Base-by-base conservation (phyloP, 2,888 invertebrate genomes). In the Polietes domitor region DNA sequence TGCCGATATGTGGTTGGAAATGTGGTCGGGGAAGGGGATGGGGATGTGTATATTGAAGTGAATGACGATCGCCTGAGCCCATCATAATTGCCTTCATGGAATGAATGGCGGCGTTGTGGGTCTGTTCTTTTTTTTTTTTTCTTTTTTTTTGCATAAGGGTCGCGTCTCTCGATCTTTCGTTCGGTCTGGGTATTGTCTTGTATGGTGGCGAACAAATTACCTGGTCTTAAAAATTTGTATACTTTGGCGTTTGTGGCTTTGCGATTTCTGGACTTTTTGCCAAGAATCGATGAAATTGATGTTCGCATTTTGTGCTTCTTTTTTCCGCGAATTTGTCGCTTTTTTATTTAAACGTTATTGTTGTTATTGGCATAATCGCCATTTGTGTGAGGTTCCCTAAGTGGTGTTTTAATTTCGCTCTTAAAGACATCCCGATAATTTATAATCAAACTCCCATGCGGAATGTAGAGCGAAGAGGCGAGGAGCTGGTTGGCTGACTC, bases 181-280 rank as follows among this genome's bases (percentile, higher is more conserved):
- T 32, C 32, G 17, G 15, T 68, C 1, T 53, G 19, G 41, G 50
- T 70, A 15, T 37, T 37, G 21, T 65, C 73, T 73, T 41, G 21
- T 58, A 61, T 21, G 43, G 37, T 68, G 68, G 58, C 7, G 70
- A 84, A 84, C 84, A 84, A 84, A 84, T 84, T 84, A 78, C 84
- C 81, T 75, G 84, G 58, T 78, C 76, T 78, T 81, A 81, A 84
- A 84, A 84, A 84, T 84, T 84, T 81, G 84, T 84, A 68, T 78
- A 65, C 43, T 75, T 28, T 41, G 37, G 37, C 3, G 1, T 72
- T 37, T 41, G 26, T 19, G 7, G 19, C 26, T 63, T 32, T 6
- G 37, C 37, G 37, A 37, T 37, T 53, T 70, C 32, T 37, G 21
- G 12, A 5, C 3, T 74, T 43, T 65, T 58, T 58, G 58, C 68